phyloP scores from a whole-genome alignment of 2,797 vertebrate genomes.

The Tapirus indicus region DNA sequence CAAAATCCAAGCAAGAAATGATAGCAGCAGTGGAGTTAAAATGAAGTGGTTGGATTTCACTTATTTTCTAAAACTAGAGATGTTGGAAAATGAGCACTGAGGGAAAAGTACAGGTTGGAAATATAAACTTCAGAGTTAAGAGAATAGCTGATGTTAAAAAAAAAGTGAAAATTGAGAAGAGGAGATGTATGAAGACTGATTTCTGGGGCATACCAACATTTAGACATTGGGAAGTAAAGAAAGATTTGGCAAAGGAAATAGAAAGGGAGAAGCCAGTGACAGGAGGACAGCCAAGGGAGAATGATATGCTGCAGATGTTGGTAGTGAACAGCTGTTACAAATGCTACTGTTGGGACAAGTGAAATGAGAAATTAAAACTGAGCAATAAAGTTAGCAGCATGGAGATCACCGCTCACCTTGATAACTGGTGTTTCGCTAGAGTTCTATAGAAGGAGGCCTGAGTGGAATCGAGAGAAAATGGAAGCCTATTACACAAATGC shows the following conservation, averaged over 20 bases:
- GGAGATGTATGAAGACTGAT: not conserved
- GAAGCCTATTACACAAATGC: not conserved
- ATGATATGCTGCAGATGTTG: too few species aligned
- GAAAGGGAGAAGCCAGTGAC: not conserved
- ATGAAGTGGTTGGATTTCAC: not conserved
- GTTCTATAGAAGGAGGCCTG: not conserved
- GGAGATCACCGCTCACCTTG: not conserved
- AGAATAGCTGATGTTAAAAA: not conserved
- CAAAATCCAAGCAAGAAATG: not conserved
- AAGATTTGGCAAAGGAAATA: not conserved
- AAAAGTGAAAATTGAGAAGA: not conserved
- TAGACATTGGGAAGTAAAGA: not conserved
- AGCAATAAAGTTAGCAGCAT: not conserved
- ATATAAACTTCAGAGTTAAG: not conserved
- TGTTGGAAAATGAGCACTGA: not conserved
- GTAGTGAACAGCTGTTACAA: too few species aligned
- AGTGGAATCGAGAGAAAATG: not conserved
- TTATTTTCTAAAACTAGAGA: not conserved
- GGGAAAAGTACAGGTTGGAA: not conserved
- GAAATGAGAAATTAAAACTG: not conserved
- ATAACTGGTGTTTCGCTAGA: not conserved
- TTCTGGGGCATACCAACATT: not conserved
- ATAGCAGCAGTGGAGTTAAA: not conserved
- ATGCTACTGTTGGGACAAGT: not conserved
- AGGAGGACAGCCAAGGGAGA: not conserved